Conservation (phyloP, 2,888 invertebrate genomes). For the Cephus nigrinus region DNA sequence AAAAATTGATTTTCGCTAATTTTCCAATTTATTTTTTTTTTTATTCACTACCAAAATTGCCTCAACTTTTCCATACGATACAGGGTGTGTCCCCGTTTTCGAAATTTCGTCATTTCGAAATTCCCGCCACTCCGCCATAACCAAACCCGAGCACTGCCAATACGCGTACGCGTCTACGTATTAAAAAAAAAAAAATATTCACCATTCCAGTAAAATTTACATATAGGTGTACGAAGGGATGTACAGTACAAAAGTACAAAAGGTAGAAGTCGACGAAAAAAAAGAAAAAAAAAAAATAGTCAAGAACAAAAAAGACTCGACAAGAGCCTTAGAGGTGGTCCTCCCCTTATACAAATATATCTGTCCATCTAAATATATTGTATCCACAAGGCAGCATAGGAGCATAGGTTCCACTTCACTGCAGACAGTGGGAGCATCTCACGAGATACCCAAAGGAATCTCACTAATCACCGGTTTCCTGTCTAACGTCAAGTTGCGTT, state of each 20-base stretch:
- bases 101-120: neutral
- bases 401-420: neutral
- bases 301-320: neutral
- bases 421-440: neutral
- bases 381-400: neutral
- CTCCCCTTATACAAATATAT: neutral
- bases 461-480: neutral
- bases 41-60: neutral
- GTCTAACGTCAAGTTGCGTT: neutral
- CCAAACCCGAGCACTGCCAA: no score
- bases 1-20: neutral
- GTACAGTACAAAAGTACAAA: neutral
- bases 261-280: neutral
- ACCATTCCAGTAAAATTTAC: neutral
- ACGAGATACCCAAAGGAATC: neutral
- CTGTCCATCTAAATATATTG: neutral
- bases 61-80: no score
- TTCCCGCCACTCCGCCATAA: no score
- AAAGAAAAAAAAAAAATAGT: neutral
- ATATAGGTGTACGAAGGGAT: neutral
- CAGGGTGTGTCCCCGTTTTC: no score
- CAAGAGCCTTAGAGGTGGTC: neutral
- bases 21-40: neutral
- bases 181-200: neutral
- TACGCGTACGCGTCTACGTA: neutral